These are phyloP conservation scores for Ditylenchus dipsaci DNA, from an alignment of 1,140 invertebrate species.

Conservation along the genomic window DNA sequence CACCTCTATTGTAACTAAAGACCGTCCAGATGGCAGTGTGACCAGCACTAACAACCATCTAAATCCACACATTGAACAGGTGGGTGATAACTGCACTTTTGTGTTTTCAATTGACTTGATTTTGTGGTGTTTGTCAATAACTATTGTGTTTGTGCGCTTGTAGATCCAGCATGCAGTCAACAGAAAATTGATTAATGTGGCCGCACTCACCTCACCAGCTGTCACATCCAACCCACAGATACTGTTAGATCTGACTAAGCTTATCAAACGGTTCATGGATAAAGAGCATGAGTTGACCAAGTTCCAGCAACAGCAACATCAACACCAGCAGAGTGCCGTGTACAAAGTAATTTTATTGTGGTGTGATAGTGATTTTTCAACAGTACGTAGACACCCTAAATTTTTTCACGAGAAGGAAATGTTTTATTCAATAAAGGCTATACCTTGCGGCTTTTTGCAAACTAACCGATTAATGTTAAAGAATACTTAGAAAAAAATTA, in stretches of 20 bases:
- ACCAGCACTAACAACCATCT: too few relatives aligned
- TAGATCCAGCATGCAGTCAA: slow-evolving; percentile 10
- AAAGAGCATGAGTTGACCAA: slow-evolving; percentile 10
- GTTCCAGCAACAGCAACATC: slow-evolving; percentile 5
- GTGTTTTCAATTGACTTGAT: too few relatives aligned
- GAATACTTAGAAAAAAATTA: too few relatives aligned
- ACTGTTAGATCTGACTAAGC: slow-evolving; percentile 9
- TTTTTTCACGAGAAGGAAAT: too few relatives aligned
- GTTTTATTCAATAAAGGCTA: too few relatives aligned
- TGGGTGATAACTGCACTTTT: too few relatives aligned
- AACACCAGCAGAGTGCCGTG: not conserved
- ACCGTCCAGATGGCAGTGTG: too few relatives aligned
- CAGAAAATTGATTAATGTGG: not conserved
- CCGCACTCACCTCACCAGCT: not conserved
- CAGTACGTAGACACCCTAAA: not conserved
- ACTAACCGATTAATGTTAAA: too few relatives aligned
- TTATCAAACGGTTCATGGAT: slow-evolving; percentile 8
- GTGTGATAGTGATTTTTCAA: not conserved
- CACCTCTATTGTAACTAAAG: too few relatives aligned
- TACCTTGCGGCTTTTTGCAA: too few relatives aligned
- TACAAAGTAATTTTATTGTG: slow-evolving; percentile 4
- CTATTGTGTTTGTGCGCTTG: not conserved
- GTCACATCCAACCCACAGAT: slow-evolving; percentile 1
- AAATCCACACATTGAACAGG: too few relatives aligned
- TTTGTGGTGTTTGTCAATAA: not conserved